These are phyloP conservation scores for Xyrauchen texanus DNA, from an alignment of 2,113 vertebrate species.

Conservation along the genomic window DNA sequence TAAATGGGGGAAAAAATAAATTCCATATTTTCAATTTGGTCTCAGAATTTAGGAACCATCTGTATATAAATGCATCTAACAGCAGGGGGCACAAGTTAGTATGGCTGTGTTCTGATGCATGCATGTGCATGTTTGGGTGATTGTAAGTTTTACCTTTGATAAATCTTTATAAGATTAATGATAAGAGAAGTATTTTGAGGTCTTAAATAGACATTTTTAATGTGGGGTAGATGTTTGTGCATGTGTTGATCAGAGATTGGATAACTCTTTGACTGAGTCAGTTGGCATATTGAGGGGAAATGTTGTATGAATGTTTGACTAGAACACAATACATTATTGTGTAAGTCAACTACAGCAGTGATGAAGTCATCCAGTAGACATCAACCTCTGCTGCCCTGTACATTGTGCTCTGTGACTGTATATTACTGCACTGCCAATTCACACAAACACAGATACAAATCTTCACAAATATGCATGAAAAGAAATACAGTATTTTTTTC, in stretches of 20 bases:
- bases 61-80: too few species aligned
- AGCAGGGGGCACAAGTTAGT: too few species aligned
- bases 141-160: too few species aligned
- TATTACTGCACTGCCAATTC: background rate
- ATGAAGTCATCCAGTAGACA: conserved; percentile 55
- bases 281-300: background rate
- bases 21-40: too few species aligned
- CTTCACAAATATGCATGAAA: background rate
- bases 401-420: conserved; percentile 47
- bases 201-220: background rate
- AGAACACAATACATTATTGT: conserved; percentile 48
- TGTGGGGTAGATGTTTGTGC: conserved; percentile 20
- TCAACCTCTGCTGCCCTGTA: conserved; percentile 43
- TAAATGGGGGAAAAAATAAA: too few species aligned
- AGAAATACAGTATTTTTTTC: background rate
- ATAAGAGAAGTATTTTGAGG: too few species aligned
- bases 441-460: background rate
- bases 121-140: too few species aligned
- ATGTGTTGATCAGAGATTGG: background rate
- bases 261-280: conserved; percentile 17
- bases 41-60: too few species aligned
- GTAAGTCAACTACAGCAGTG: conserved; percentile 22
- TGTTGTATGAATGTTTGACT: conserved; percentile 36
- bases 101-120: too few species aligned
- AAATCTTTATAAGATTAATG: too few species aligned